A percentile compares a stretch with the other conserved stretches of the same genome.
These are phyloP conservation scores for Nymphalis polychloros DNA, from an alignment of 2,888 invertebrate species.

Conservation along the genomic window DNA sequence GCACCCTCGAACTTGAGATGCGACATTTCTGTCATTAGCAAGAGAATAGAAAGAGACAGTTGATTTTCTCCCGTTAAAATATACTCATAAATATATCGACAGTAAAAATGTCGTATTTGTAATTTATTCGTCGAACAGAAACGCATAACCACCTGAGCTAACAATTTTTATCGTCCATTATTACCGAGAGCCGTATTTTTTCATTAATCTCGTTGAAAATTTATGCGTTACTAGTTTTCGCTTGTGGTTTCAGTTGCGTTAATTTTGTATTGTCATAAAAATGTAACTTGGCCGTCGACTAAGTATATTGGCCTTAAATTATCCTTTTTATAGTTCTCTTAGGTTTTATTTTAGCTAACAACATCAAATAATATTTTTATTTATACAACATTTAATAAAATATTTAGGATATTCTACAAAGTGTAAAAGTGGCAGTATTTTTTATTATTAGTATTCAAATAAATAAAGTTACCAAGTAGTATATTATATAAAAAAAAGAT, in stretches of 20 bases:
- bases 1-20: constrained; percentile 18
- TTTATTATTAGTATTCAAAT: too few relatives aligned
- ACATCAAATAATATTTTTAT: too few relatives aligned
- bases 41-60: constrained; percentile 23
- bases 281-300: not conserved
- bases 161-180: constrained; percentile 42
- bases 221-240: constrained; percentile 28
- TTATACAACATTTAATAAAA: too few relatives aligned
- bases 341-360: too few relatives aligned
- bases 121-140: constrained; percentile 53
- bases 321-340: too few relatives aligned
- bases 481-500: too few relatives aligned
- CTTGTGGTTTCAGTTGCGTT: not conserved
- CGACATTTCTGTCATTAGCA: constrained; percentile 38
- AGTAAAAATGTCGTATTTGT: constrained; percentile 46
- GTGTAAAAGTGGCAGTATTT: too few relatives aligned
- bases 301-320: too few relatives aligned
- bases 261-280: not conserved
- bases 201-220: constrained; percentile 36
- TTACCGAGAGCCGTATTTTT: constrained; percentile 37
- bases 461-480: too few relatives aligned
- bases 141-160: constrained; percentile 52
- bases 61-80: constrained; percentile 16
- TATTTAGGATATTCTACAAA: too few relatives aligned
- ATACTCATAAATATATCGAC: constrained; percentile 31